phyloP scores from a whole-genome alignment of 2,888 invertebrate genomes.

The Microdon myrmicae region DNA sequence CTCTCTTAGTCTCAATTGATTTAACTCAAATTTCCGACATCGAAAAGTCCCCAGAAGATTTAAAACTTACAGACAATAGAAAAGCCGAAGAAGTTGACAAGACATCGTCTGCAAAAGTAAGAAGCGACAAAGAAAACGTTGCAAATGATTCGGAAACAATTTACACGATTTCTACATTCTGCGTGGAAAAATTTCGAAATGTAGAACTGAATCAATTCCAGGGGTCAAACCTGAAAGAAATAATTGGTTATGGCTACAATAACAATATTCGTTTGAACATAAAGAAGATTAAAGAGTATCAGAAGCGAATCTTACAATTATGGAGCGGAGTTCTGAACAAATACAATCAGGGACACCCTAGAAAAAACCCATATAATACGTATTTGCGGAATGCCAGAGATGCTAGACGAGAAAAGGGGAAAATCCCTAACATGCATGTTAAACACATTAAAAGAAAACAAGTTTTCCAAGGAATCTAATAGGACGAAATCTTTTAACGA shows the following conservation, averaged over 20 bases:
- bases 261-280: constrained; percentile 57
- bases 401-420: constrained; percentile 30
- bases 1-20: too few relatives aligned
- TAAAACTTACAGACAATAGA: too few relatives aligned
- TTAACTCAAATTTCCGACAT: too few relatives aligned
- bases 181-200: constrained; percentile 64
- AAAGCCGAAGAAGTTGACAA: constrained; percentile 40
- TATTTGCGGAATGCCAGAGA: constrained; percentile 35
- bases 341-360: constrained; percentile 43
- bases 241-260: constrained; percentile 59
- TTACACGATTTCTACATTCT: constrained; percentile 60
- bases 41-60: too few relatives aligned
- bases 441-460: constrained; percentile 55
- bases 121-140: not conserved
- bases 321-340: constrained; percentile 57
- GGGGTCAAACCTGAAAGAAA: constrained; percentile 55
- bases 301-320: constrained; percentile 55
- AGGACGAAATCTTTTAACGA: too few relatives aligned
- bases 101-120: not conserved
- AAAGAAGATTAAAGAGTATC: constrained; percentile 41
- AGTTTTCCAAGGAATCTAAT: constrained; percentile 56
- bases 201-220: constrained; percentile 56
- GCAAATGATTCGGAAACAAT: constrained; percentile 1
- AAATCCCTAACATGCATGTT: constrained; percentile 36
- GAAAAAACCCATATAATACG: constrained; percentile 26